phyloP scores from a whole-genome alignment of 1,140 invertebrate genomes.

The Halotydeus destructor region DNA sequence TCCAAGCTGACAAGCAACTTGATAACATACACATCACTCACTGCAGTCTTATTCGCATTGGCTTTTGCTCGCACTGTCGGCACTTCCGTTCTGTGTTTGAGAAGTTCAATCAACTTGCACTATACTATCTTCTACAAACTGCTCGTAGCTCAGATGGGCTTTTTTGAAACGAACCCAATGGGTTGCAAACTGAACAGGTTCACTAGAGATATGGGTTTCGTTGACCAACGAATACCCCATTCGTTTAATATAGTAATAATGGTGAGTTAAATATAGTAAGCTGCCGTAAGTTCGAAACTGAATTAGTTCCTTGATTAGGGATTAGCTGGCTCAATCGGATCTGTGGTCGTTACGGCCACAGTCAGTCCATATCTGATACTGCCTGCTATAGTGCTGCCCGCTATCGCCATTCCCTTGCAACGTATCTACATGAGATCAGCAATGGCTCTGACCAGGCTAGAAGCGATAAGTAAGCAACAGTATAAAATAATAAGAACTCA shows the following conservation, averaged over 20 bases:
- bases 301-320: conserved; percentile 51
- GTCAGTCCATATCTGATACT: too few species aligned
- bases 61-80: conserved; percentile 34
- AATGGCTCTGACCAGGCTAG: conserved; percentile 62
- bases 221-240: conserved; percentile 59
- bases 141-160: conserved; percentile 54
- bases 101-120: conserved; percentile 52
- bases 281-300: conserved; percentile 51
- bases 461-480: too few species aligned
- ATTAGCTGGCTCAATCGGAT: conserved; percentile 57
- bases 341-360: too few species aligned
- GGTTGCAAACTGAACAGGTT: conserved; percentile 13
- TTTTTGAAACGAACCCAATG: conserved; percentile 69
- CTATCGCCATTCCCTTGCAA: conserved; percentile 47
- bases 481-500: conserved; percentile 49
- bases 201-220: conserved; percentile 37
- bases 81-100: conserved; percentile 57
- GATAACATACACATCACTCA: conserved; percentile 24
- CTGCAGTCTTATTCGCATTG: conserved; percentile 23
- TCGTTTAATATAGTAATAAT: conserved; percentile 62
- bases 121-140: conserved; percentile 62
- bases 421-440: conserved; percentile 55
- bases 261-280: conserved; percentile 37
- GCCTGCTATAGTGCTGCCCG: too few species aligned
- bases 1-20: too few species aligned